Evolutionary conservation across 2,888 invertebrate genomes (phyloP), one percentile per base, ranked within the genome.

Genomic region (Anaspis maculata): DNA sequence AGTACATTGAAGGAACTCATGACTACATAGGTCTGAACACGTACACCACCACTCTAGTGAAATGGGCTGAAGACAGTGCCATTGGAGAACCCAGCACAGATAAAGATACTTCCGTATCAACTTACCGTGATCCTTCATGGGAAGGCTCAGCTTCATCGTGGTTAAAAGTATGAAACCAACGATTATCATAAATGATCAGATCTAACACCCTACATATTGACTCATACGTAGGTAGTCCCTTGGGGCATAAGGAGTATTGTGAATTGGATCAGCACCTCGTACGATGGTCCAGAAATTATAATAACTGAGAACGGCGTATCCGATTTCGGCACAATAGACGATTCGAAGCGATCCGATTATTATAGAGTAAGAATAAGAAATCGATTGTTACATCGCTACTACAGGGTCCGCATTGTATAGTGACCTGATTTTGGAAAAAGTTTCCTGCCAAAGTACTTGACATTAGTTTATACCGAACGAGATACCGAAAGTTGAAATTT

Each of bases 1-100:
- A 63, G 6, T 64, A 67, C 32, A 72, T 85, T 13, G 64, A 60
- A 19, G 77, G 72, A 0, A 75, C 82, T 1, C 69, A 71, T 1
- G 86, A 89, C 55, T 84, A 79, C 59, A 67, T 87, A 30, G 84
- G 83, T 1, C 56, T 87, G 10, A 88, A 88, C 56, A 74, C 79
- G 35, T 89, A 88, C 55, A 78, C 83, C 1, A 70, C 77, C 0
- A 63, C 65, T 41, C 46, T 77, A 48, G 68, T 63, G 70, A 68
- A 77, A 77, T 61, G 66, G 25, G 10, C 3, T 6, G 32, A 37
- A 25, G 27, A 38, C 15, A 12, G 15, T 9, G n/a, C 15, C 5
- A 34, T 26, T 15, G 27, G 28, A 22, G 34, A 32, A 5, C 12
- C 32, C n/a, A 13, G 25, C 6, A 31, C 14, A 9, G 2, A 22